phyloP scores from a whole-genome alignment of 1,140 invertebrate species.

The Rhagoletis pomonella region DNA sequence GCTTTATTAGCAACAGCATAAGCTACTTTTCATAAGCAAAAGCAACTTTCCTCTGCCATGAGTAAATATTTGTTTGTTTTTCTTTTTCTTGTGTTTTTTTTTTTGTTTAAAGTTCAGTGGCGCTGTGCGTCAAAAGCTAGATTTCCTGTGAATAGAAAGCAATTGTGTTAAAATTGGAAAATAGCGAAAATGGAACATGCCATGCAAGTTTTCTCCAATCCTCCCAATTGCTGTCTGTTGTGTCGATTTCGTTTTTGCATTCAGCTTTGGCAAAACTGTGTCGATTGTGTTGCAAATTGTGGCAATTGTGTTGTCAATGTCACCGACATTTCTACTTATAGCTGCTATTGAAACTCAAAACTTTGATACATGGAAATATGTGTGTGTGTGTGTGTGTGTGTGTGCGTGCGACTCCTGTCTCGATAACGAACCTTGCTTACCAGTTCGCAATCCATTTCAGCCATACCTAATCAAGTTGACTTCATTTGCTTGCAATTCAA shows the following conservation, averaged over 20 bases:
- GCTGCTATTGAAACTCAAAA: neutral
- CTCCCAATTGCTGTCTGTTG: neutral
- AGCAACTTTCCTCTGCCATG: neutral
- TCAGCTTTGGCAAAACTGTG: neutral
- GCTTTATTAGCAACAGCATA: neutral
- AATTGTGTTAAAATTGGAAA: neutral
- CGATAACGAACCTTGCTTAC: neutral
- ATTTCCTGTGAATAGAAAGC: neutral
- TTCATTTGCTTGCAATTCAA: neutral
- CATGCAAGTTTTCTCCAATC: neutral
- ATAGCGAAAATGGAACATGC: neutral
- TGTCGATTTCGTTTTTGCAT: neutral
- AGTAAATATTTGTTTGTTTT: neutral
- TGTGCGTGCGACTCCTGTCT: neutral
- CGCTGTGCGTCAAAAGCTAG: neutral
- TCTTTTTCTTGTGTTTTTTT: neutral
- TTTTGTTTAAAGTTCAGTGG: neutral
- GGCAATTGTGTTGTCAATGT: constrained; percentile 4
- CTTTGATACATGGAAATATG: neutral
- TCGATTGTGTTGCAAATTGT: constrained; percentile 19
- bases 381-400: neutral
- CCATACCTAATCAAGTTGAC: constrained; percentile 5
- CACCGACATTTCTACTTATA: neutral
- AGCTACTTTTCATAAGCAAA: neutral
- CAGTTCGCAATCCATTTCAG: neutral